Percentiles rank a stretch among this genome's conserved stretches.
Evolutionary conservation across 2,797 vertebrate species (phyloP).

Genomic region (Syngnathus acus): DNA sequence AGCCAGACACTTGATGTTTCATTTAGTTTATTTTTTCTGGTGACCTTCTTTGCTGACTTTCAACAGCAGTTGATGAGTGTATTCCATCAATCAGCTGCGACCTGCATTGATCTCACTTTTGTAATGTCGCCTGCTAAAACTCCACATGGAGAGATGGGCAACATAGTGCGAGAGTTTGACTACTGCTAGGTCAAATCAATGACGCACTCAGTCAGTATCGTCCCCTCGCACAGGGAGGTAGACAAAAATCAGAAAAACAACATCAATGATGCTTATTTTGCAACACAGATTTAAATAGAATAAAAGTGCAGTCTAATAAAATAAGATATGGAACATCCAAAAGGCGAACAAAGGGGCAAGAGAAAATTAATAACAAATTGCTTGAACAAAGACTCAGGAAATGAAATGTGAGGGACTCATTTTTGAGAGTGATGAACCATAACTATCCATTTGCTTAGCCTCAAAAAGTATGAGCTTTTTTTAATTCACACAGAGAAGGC

Average conservation of each 20-base stretch:
- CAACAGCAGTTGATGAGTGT: constrained; percentile 12
- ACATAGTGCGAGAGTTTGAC: neutral
- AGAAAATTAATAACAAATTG: neutral
- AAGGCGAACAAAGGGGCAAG: neutral
- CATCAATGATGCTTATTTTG: neutral
- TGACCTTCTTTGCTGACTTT: constrained; percentile 10
- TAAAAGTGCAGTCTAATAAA: neutral
- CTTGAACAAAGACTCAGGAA: neutral
- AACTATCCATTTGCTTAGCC: constrained; percentile 18
- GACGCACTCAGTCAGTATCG: neutral
- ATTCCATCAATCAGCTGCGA: constrained; percentile 26
- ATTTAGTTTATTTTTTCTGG: neutral
- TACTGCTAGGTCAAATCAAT: constrained; percentile 1
- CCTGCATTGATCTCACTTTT: constrained; percentile 15
- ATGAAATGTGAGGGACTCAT: constrained; percentile 7
- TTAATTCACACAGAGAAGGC: constrained; percentile 28
- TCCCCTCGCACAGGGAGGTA: constrained; percentile 1
- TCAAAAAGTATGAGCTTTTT: constrained; percentile 18
- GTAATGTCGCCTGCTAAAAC: neutral
- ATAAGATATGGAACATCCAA: neutral
- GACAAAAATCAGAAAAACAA: neutral
- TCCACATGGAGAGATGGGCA: neutral
- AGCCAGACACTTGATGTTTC: constrained; percentile 8
- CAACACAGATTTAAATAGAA: neutral
- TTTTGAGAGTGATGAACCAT: constrained; percentile 12